Evolutionary conservation across 2,113 vertebrate species (phyloP), one percentile per base, ranked within the genome.

Genomic region (Eonycteris spelaea): DNA sequence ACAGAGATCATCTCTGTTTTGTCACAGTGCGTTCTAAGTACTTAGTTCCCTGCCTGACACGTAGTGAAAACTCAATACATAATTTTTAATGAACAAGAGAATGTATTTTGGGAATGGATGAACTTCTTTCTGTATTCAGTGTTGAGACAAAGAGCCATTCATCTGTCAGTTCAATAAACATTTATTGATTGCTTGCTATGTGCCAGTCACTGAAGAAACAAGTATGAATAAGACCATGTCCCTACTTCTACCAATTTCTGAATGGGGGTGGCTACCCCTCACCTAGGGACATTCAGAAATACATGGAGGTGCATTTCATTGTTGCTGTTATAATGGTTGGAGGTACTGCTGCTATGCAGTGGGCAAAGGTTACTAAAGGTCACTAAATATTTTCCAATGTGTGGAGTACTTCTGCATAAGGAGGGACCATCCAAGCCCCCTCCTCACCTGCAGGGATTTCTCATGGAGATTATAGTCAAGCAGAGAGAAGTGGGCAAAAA

Each of bases 141-240:
- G 12, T 92, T 35, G 68, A 95, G 67, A 95, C 61, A 89, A 80
- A 63, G 10, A n/a, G 53, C n/a, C 80, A 93, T 88, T 97, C 45
- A 55, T 85, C 40, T 61, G 83, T 88, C 78, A 15, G 53, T 48
- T 89, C 80, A 35, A 10, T 86, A 43, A 70, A 40, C n/a, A 65
- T 51, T 48, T 68, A 84, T 61, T 53, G 89, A 87, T 57, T 70
- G 84, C n/a, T 88, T 68, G 61, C 51, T 61, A 14, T 18, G 75
- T 94, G 73, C 82, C 96, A 96, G 75, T 24, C 78, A 33, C 51
- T n/a, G 35, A 51, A 53, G 70, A 57, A 55, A 91, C 57, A 85
- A 26, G n/a, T 30, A 40, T 87, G 70, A 86, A 43, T 75, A 30
- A 84, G 91, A 78, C 24, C 1, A 18, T 75, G 53, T 70, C 61